Percentiles rank a stretch among this genome's conserved stretches.
These are phyloP conservation scores for Enteromius viviparus DNA, from an alignment of 2,797 vertebrate genomes.

Conservation along the genomic window DNA sequence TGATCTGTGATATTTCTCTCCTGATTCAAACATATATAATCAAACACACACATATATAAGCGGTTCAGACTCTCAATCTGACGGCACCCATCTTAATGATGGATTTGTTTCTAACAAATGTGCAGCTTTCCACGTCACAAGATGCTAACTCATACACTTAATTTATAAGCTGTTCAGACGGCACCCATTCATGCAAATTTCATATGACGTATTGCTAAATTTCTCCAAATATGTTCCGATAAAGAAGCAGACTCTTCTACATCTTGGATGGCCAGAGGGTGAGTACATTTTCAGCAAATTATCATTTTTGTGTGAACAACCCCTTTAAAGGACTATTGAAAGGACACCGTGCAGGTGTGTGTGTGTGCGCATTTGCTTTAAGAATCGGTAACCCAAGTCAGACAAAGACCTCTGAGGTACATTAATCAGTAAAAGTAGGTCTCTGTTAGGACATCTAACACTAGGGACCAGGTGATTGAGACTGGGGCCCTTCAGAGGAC, in stretches of 20 bases:
- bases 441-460: constrained; percentile 49
- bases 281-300: background rate
- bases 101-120: too few species aligned
- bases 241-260: background rate
- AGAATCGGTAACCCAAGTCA: constrained; percentile 34
- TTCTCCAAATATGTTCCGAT: background rate
- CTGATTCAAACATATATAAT: background rate
- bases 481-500: constrained; percentile 26
- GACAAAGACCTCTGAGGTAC: constrained; percentile 33
- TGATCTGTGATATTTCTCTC: background rate
- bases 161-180: too few species aligned
- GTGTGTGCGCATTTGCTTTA: constrained; percentile 14
- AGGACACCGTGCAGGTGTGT: constrained; percentile 22
- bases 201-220: background rate
- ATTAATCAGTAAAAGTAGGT: constrained; percentile 52
- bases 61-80: background rate
- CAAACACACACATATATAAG: background rate
- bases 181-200: too few species aligned
- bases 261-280: background rate
- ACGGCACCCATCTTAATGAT: background rate
- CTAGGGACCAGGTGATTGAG: constrained; percentile 47
- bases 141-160: too few species aligned
- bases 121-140: too few species aligned
- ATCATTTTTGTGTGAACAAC: background rate
- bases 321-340: background rate